Conservation (phyloP, 2,888 invertebrate genomes). For the Tanytarsus gracilentus region DNA sequence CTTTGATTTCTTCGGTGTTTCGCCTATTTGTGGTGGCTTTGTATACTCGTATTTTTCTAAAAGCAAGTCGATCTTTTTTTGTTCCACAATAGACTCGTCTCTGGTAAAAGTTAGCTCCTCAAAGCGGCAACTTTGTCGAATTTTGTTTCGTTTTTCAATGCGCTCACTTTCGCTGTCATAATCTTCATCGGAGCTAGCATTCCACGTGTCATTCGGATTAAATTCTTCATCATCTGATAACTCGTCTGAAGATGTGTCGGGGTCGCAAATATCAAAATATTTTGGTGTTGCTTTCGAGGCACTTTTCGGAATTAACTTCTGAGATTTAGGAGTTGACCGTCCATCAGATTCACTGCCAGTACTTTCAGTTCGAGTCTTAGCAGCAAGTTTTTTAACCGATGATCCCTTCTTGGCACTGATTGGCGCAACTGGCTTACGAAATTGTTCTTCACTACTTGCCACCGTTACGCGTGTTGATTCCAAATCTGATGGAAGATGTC, state of each 20-base stretch:
- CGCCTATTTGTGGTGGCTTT: not conserved
- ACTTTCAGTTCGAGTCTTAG: not conserved
- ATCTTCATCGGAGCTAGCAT: slow-evolving; percentile 27
- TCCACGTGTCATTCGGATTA: slow-evolving; percentile 18
- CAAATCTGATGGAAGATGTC: slow-evolving; percentile 35
- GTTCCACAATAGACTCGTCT: not conserved
- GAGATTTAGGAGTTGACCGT: not conserved
- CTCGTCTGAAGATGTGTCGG: not conserved
- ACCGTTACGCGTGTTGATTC: slow-evolving; percentile 36
- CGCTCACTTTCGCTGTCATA: not conserved
- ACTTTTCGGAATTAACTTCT: not conserved
- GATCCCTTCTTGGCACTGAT: not conserved
- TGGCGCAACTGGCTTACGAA: not conserved
- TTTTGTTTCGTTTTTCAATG: not conserved
- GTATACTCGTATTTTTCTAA: slow-evolving; percentile 14
- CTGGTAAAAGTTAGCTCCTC: slow-evolving; percentile 1
- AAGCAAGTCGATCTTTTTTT: not conserved
- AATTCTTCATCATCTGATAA: not conserved
- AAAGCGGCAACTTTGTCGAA: not conserved
- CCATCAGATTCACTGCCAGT: not conserved
- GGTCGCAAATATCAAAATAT: slow-evolving; percentile 18
- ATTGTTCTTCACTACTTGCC: not conserved
- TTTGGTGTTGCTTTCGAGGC: not conserved
- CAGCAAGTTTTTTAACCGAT: not conserved
- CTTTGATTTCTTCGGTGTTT: not conserved